Evolutionary conservation across 2,888 invertebrate species (phyloP).

Genomic region (Metacarcinus magister): DNA sequence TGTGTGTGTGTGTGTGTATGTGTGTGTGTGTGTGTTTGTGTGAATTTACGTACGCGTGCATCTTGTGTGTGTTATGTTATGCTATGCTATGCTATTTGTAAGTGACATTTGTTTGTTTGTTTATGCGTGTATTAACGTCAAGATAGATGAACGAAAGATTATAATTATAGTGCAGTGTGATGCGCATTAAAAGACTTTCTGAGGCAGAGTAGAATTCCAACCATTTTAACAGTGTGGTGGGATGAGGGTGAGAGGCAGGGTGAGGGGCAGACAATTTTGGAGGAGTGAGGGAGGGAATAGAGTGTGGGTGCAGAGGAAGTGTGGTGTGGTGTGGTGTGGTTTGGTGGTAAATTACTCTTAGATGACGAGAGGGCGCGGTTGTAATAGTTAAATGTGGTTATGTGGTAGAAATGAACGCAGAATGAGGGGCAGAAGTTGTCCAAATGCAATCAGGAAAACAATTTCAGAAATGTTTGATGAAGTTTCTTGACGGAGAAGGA

Average conservation of each 20-base stretch:
- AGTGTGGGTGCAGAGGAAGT: not conserved
- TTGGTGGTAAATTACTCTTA: not conserved
- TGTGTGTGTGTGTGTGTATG: not conserved
- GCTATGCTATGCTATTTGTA: no score
- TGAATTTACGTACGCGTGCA: not conserved
- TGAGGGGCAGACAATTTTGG: not conserved
- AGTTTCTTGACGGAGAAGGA: not conserved
- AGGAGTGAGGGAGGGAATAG: not conserved
- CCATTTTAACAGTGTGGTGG: not conserved
- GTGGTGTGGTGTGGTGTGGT: not conserved
- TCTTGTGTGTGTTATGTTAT: not conserved
- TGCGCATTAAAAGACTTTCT: not conserved
- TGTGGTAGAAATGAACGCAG: not conserved
- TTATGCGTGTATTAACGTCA: not conserved
- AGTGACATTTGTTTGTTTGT: not conserved
- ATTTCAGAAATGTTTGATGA: conserved; percentile 1
- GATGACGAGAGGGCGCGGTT: no score
- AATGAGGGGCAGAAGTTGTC: not conserved
- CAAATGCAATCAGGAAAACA: conserved; percentile 1
- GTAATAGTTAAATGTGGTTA: not conserved
- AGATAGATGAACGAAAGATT: not conserved
- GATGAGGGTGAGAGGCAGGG: not conserved
- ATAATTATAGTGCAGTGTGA: no score
- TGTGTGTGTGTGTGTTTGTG: not conserved
- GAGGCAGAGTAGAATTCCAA: not conserved